Conservation (phyloP, 1,140 invertebrate species). For the Geopemphigus sp. region DNA sequence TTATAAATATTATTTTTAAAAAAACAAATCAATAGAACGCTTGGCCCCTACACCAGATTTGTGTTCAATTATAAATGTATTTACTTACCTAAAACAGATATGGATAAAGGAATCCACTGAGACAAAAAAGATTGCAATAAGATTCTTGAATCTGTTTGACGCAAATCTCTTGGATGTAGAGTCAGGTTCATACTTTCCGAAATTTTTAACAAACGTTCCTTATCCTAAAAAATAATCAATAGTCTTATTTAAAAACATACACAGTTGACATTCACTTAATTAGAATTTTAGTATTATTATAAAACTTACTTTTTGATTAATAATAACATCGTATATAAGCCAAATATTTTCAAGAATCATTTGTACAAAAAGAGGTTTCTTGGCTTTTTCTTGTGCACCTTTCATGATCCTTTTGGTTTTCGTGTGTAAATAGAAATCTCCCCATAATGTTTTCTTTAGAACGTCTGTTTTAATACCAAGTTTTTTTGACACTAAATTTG, state of each 20-base stretch:
- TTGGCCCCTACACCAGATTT: no score
- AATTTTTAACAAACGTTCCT: slow-evolving; percentile 76
- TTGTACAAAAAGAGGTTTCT: slow-evolving; percentile 95
- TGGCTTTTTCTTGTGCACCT: slow-evolving; percentile 91
- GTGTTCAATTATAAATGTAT: slow-evolving; percentile 59
- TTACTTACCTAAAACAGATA: slow-evolving; percentile 57
- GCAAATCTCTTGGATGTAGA: slow-evolving; percentile 72
- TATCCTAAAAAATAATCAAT: slow-evolving; percentile 61
- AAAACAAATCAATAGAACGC: no score
- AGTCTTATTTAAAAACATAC: no score
- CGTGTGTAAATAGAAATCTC: slow-evolving; percentile 88
- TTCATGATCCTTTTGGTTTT: slow-evolving; percentile 84
- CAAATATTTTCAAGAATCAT: slow-evolving; percentile 93
- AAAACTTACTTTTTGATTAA: slow-evolving; percentile 60
- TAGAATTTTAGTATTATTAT: slow-evolving; percentile 52
- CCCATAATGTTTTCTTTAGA: slow-evolving; percentile 78
- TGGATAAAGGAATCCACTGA: slow-evolving; percentile 87
- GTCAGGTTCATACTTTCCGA: slow-evolving; percentile 78
- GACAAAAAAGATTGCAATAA: slow-evolving; percentile 78
- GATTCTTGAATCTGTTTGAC: slow-evolving; percentile 72
- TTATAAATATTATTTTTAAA: no score
- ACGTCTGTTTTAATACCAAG: slow-evolving; percentile 64
- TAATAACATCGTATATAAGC: slow-evolving; percentile 83
- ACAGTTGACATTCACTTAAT: background rate
- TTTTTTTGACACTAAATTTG: slow-evolving; percentile 78